Evolutionary conservation across 2,797 vertebrate genomes (phyloP).

Genomic region (Carcharodon carcharias): DNA sequence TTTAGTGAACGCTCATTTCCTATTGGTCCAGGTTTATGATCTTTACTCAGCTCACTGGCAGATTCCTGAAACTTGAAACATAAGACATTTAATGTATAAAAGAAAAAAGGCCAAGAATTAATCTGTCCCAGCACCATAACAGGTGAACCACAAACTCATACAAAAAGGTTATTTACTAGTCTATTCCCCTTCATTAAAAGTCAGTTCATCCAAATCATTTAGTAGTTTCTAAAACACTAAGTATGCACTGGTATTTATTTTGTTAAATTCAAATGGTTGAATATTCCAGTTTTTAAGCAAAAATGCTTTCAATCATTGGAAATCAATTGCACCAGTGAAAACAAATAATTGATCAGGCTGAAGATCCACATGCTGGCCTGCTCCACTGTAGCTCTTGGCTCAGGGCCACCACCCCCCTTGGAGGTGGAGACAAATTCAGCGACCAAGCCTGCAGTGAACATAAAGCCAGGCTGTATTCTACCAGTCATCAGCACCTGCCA

Average conservation of each 20-base stretch:
- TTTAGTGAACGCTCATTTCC: slow-evolving; percentile 55
- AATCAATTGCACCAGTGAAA: background rate
- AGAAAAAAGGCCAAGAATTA: background rate
- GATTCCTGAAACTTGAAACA: background rate
- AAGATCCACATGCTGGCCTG: background rate
- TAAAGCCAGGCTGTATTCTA: background rate
- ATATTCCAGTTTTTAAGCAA: background rate
- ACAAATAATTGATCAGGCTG: background rate
- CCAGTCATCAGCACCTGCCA: background rate
- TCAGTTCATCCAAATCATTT: background rate
- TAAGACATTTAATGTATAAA: background rate
- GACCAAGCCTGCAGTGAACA: background rate
- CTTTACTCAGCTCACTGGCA: slow-evolving; percentile 41
- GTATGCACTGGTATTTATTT: background rate
- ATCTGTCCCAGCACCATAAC: background rate
- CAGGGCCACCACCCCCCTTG: background rate
- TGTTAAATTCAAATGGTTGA: background rate
- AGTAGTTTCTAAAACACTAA: background rate
- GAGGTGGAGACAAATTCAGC: background rate
- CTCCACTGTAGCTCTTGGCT: background rate
- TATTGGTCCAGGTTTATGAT: slow-evolving; percentile 52
- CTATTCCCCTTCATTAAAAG: background rate
- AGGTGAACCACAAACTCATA: background rate
- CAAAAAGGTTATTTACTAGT: background rate
- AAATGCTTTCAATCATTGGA: background rate